A percentile compares a stretch with the other conserved stretches of the same genome.
Evolutionary conservation across 2,888 invertebrate genomes (phyloP).

Genomic region (Balanococcus diminutus): DNA sequence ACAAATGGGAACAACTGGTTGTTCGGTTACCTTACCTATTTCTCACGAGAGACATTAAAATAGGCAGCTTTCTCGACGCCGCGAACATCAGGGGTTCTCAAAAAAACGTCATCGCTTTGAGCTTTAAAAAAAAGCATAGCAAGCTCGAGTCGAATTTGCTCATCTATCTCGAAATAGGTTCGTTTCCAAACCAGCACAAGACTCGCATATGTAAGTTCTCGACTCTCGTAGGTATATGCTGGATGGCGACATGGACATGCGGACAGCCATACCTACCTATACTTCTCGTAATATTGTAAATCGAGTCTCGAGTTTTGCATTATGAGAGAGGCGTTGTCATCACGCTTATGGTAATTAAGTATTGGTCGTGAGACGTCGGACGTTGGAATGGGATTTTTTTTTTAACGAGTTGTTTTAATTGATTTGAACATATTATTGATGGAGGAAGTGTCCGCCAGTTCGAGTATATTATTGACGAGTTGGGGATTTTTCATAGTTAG

Average conservation of each 20-base stretch:
- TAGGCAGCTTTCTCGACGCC: conserved; percentile 40
- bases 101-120: not conserved
- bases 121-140: not conserved
- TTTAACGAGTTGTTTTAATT: not conserved
- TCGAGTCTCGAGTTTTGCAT: not conserved
- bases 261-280: not conserved
- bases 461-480: not conserved
- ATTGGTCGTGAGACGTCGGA: not conserved
- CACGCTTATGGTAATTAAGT: not conserved
- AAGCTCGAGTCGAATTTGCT: not conserved
- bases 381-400: not conserved
- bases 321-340: not conserved
- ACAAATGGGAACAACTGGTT: conserved; percentile 18
- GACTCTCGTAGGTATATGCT: not conserved
- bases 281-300: no score
- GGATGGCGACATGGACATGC: no score
- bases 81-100: conserved; percentile 2
- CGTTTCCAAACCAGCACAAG: no score
- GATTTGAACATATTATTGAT: not conserved
- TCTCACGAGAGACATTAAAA: conserved; percentile 31
- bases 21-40: conserved; percentile 24
- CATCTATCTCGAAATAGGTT: no score
- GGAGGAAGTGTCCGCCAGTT: not conserved
- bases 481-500: not conserved
- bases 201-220: no score